Conservation (phyloP, 2,113 vertebrate species). For the Rallus limicola region DNA sequence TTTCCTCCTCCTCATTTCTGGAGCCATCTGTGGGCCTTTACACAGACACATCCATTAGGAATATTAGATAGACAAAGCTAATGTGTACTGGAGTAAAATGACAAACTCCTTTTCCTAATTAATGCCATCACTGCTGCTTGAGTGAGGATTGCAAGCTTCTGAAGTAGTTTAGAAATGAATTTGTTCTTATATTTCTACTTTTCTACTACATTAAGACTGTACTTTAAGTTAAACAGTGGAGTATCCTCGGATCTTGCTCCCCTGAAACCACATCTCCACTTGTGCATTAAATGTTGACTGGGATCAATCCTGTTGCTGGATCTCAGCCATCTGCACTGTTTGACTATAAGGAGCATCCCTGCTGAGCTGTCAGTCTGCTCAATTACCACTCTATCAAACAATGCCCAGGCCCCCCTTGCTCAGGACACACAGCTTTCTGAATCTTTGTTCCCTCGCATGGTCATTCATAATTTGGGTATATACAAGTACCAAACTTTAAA, state of each 20-base stretch:
- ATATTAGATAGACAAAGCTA: conserved; percentile 45
- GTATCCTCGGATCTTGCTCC: background rate
- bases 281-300: background rate
- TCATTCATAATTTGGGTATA: background rate
- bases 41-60: conserved; percentile 48
- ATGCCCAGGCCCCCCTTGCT: background rate
- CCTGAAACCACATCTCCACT: background rate
- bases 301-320: background rate
- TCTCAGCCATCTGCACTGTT: background rate
- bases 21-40: conserved; percentile 53
- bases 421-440: background rate
- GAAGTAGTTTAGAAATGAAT: background rate
- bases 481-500: background rate
- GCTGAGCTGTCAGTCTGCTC: background rate
- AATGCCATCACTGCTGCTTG: background rate
- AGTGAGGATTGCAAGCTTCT: background rate
- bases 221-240: background rate
- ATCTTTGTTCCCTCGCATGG: background rate
- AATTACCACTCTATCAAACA: fast-evolving
- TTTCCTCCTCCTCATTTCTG: conserved; percentile 20
- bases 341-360: background rate
- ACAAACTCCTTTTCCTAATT: conserved; percentile 38
- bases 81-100: conserved; percentile 1
- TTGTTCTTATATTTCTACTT: background rate
- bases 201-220: background rate